phyloP scores from a whole-genome alignment of 2,113 vertebrate species.

The Saguinus imperator region DNA sequence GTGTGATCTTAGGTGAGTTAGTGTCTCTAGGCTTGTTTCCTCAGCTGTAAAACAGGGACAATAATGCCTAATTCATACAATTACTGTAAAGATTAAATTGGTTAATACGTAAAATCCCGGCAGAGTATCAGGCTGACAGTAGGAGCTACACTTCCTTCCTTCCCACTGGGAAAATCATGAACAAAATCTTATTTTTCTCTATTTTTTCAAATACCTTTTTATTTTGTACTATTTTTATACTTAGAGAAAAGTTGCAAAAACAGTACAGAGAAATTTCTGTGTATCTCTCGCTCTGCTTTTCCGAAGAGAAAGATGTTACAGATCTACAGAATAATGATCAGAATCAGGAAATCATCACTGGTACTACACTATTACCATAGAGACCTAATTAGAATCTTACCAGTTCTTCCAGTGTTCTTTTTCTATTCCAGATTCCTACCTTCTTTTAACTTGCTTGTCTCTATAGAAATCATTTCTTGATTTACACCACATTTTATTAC shows the following conservation, averaged over 20 bases:
- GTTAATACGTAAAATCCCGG: background rate
- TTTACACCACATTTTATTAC: background rate
- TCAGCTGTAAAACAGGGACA: background rate
- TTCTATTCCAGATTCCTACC: background rate
- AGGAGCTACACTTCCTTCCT: background rate
- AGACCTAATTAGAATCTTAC: background rate
- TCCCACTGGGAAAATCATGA: background rate
- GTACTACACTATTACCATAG: background rate
- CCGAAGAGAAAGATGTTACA: background rate
- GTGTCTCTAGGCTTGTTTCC: background rate
- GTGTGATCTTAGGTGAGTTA: background rate
- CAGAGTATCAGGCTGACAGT: background rate
- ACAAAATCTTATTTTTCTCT: background rate
- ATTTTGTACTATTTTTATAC: background rate
- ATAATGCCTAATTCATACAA: background rate
- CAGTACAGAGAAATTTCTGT: background rate
- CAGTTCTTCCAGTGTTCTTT: background rate
- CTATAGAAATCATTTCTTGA: background rate
- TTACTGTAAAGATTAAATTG: background rate
- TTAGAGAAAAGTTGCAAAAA: background rate
- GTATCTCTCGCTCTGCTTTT: background rate
- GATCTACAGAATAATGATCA: background rate
- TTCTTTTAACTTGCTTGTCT: background rate
- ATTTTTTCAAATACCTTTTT: background rate
- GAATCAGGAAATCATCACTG: background rate